Conservation (phyloP, 2,888 invertebrate species). For the Dolomedes plantarius region DNA sequence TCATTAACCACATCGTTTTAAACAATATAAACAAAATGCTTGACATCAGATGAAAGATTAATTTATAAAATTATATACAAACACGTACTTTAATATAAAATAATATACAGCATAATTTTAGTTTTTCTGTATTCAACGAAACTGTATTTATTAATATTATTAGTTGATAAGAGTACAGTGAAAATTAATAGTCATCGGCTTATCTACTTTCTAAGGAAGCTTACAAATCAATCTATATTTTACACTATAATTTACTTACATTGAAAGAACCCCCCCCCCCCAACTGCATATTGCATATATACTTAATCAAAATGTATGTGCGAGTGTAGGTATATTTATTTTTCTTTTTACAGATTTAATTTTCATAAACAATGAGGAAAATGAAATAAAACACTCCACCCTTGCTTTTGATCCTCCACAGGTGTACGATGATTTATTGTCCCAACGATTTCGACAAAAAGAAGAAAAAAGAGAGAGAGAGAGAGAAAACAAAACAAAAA, state of each 20-base stretch:
- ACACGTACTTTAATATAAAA: too few species aligned
- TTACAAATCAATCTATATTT: not conserved
- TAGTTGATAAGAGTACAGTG: too few species aligned
- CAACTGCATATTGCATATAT: not conserved
- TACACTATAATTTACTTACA: not conserved
- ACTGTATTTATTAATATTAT: too few species aligned
- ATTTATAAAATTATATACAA: too few species aligned
- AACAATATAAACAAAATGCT: too few species aligned
- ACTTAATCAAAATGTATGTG: not conserved
- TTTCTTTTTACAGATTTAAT: not conserved
- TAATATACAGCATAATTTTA: too few species aligned
- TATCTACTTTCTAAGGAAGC: too few species aligned
- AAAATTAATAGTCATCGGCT: too few species aligned
- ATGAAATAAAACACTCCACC: conserved; percentile 15
- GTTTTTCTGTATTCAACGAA: too few species aligned
- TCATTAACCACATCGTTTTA: too few species aligned
- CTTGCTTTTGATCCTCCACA: not conserved
- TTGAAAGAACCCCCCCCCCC: not conserved
- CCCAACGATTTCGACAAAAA: not conserved
- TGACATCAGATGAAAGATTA: too few species aligned
- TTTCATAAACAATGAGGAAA: conserved; percentile 13
- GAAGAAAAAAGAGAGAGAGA: not conserved
- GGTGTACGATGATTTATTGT: conserved; percentile 16
- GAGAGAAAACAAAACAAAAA: too few species aligned
- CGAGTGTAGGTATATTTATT: not conserved